Conservation (phyloP, 2,113 vertebrate species). For the Serinus canaria region DNA sequence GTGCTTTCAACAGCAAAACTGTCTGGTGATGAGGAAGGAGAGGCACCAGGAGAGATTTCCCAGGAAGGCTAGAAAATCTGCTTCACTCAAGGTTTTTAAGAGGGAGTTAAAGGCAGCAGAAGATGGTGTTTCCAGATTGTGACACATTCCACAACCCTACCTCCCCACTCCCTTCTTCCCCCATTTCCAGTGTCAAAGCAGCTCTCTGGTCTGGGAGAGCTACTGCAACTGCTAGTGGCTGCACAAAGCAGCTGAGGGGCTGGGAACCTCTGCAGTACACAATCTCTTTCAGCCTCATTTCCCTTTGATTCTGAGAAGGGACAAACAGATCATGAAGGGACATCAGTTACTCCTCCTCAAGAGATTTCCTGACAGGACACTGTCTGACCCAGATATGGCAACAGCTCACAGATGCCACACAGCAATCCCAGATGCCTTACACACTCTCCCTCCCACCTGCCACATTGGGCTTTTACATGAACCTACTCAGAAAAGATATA, state of each 20-base stretch:
- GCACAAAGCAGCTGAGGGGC: background rate
- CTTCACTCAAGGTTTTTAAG: background rate
- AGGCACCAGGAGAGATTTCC: background rate
- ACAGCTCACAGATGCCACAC: background rate
- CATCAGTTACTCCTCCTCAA: background rate
- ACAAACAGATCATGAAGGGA: background rate
- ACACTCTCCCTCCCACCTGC: background rate
- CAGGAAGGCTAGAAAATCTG: background rate
- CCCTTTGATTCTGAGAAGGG: background rate
- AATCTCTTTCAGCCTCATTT: background rate
- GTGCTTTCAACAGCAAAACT: background rate
- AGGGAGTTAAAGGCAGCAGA: background rate
- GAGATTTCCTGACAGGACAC: background rate
- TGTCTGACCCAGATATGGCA: background rate
- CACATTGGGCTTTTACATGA: fast-evolving
- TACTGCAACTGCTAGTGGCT: background rate
- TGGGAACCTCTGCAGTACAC: background rate
- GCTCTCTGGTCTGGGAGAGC: background rate
- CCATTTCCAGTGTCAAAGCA: background rate
- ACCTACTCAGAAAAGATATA: fast-evolving
- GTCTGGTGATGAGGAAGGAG: background rate
- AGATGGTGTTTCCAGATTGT: background rate
- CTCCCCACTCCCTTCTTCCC: background rate
- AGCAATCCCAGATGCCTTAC: background rate
- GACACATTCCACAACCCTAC: background rate